phyloP scores from a whole-genome alignment of 2,113 vertebrate genomes.

The Pterocles orientalis region DNA sequence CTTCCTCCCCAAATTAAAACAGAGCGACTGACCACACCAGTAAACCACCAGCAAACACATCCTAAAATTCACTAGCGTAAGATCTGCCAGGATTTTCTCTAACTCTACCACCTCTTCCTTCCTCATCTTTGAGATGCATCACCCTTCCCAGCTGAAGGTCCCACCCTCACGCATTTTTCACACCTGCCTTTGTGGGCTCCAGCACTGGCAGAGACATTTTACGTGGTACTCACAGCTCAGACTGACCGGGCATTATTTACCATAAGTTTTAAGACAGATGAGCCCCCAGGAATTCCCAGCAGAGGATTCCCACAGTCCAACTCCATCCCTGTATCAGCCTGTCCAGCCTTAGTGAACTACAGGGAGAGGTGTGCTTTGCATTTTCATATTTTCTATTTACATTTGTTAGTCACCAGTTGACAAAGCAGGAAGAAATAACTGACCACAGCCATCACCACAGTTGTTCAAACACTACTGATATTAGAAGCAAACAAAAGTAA shows the following conservation, averaged over 20 bases:
- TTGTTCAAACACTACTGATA: neutral
- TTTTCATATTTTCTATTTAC: neutral
- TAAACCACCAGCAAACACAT: neutral
- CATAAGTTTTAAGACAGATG: neutral
- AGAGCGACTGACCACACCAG: neutral
- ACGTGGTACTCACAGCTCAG: neutral
- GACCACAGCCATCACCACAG: neutral
- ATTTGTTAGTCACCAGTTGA: neutral
- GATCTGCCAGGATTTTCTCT: neutral
- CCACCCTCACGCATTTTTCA: neutral
- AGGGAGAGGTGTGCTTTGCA: neutral
- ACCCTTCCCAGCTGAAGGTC: neutral
- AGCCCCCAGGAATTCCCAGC: neutral
- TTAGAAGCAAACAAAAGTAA: neutral
- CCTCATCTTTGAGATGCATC: neutral
- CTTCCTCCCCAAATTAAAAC: neutral
- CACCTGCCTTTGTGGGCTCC: no score
- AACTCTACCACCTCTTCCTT: neutral
- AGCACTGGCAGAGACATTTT: neutral
- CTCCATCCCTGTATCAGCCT: neutral
- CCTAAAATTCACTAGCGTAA: neutral
- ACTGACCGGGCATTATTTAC: accelerated
- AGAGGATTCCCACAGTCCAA: accelerated
- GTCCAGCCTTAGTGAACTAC: neutral
- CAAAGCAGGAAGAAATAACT: neutral